Evolutionary conservation across 2,797 vertebrate species (phyloP).

Genomic region (Anabas testudineus): DNA sequence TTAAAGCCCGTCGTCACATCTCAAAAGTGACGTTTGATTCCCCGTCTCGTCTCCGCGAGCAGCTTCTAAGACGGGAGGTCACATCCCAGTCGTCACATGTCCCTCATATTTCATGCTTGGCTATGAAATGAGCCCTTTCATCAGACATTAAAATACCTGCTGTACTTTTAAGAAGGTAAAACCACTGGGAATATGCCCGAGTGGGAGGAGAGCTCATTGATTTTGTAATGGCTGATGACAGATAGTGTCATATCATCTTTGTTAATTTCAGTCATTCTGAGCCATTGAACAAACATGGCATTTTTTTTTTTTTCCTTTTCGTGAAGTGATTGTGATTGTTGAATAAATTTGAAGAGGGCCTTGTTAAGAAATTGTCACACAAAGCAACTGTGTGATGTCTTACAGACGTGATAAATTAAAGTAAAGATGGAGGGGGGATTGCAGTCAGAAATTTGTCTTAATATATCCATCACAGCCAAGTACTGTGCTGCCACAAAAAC

Average conservation of each 20-base stretch:
- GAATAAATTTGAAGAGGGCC: slow-evolving; percentile 70
- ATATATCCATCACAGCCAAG: slow-evolving; percentile 62
- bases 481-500: too few relatives aligned
- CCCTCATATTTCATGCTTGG: slow-evolving; percentile 74
- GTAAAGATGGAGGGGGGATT: slow-evolving; percentile 32
- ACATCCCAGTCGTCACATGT: slow-evolving; percentile 77
- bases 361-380: slow-evolving; percentile 77
- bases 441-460: slow-evolving; percentile 47
- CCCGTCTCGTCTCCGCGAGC: slow-evolving; percentile 54
- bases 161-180: slow-evolving; percentile 78
- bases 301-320: slow-evolving; percentile 15
- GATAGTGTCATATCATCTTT: slow-evolving; percentile 82
- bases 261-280: slow-evolving; percentile 83
- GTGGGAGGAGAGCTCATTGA: slow-evolving; percentile 71
- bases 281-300: slow-evolving; percentile 73
- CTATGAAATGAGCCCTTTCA: slow-evolving; percentile 74
- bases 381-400: slow-evolving; percentile 65
- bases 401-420: slow-evolving; percentile 72
- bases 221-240: slow-evolving; percentile 84
- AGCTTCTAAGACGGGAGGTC: slow-evolving; percentile 65
- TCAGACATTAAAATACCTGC: slow-evolving; percentile 82
- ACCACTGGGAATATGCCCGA: slow-evolving; percentile 80
- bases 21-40: slow-evolving; percentile 75
- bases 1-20: slow-evolving; percentile 70
- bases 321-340: slow-evolving; percentile 64